phyloP scores from a whole-genome alignment of 2,113 vertebrate species.

The Pungitius pungitius region DNA sequence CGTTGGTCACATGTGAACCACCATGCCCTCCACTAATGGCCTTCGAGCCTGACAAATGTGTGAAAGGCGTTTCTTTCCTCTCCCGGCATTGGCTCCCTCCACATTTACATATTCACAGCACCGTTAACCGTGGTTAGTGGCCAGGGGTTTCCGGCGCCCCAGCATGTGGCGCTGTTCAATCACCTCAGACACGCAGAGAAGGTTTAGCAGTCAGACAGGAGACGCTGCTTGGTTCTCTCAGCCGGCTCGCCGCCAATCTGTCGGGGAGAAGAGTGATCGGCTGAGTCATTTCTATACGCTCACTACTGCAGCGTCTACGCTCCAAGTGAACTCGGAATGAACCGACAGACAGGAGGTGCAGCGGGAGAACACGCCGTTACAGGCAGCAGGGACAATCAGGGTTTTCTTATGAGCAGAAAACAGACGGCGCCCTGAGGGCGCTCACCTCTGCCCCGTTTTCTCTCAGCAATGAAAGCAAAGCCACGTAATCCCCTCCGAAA shows the following conservation, averaged over 20 bases:
- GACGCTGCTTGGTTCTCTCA: not conserved
- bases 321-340: not conserved
- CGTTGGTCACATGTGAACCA: no score
- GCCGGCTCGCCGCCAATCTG: not conserved
- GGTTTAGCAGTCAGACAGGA: not conserved
- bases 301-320: conserved; percentile 11
- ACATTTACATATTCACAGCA: no score
- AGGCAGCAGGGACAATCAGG: not conserved
- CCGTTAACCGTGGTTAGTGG: no score
- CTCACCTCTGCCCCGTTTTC: not conserved
- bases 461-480: no score
- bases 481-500: not conserved
- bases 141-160: no score
- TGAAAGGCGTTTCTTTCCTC: not conserved
- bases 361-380: not conserved
- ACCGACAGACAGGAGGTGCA: not conserved
- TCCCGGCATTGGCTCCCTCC: no score
- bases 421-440: not conserved
- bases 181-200: no score
- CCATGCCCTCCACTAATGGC: not conserved
- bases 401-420: not conserved
- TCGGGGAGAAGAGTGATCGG: not conserved
- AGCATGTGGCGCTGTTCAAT: no score
- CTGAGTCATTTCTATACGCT: not conserved
- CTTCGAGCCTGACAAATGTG: not conserved